Percentiles rank a stretch among this genome's conserved stretches.
phyloP scores from a whole-genome alignment of 1,140 invertebrate species.

The Aphis gossypii region DNA sequence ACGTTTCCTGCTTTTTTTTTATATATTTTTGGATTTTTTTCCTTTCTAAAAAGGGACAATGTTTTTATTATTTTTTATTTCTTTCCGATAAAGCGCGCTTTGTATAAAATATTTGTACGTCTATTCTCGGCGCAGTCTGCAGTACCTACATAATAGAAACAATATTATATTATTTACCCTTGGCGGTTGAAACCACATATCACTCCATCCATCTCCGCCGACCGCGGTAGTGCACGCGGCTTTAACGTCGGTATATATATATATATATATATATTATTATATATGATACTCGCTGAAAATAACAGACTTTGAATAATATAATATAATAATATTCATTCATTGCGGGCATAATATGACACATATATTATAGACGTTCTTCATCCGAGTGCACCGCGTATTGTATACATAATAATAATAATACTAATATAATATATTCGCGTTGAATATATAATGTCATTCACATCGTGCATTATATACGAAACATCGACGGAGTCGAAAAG shows the following conservation, averaged over 20 bases:
- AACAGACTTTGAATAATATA: not conserved
- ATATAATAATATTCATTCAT: slow-evolving; percentile 3
- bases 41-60: not conserved
- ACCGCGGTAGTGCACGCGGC: not conserved
- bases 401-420: slow-evolving; percentile 4
- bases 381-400: slow-evolving; percentile 41
- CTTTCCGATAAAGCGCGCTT: not conserved
- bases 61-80: slow-evolving; percentile 25
- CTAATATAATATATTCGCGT: not conserved
- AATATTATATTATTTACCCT: not conserved
- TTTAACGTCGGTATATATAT: not conserved
- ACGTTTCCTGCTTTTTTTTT: slow-evolving; percentile 42
- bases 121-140: not conserved
- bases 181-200: not conserved
- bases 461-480: slow-evolving; percentile 13
- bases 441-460: slow-evolving; percentile 18
- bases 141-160: not conserved
- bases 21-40: not conserved
- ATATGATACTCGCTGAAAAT: too few species aligned
- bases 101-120: not conserved
- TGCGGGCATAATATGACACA: not conserved
- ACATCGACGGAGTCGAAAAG: not conserved
- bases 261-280: too few species aligned
- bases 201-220: not conserved
- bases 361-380: slow-evolving; percentile 25